A percentile compares a stretch with the other conserved stretches of the same genome.
phyloP scores from a whole-genome alignment of 2,113 vertebrate genomes.

The Carassius carassius region DNA sequence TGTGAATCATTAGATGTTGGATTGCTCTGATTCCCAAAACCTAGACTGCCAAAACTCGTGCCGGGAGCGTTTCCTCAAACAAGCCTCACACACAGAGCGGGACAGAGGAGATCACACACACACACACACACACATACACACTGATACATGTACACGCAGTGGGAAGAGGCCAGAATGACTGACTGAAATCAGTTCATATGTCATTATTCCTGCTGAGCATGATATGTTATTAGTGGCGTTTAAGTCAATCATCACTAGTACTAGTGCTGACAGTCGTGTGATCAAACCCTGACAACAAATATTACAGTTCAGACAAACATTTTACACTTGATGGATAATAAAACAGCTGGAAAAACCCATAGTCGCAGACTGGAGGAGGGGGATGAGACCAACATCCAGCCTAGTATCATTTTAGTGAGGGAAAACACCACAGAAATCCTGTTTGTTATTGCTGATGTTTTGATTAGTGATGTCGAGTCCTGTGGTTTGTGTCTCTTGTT shows the following conservation, averaged over 20 bases:
- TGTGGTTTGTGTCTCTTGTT: background rate
- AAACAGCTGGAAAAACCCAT: background rate
- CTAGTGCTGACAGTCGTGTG: background rate
- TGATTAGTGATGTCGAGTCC: background rate
- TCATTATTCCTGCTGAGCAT: slow-evolving; percentile 17
- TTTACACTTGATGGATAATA: background rate
- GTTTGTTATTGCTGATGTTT: background rate
- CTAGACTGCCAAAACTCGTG: slow-evolving; percentile 55
- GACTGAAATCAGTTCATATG: slow-evolving; percentile 36
- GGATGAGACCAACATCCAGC: background rate
- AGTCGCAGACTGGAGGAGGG: background rate
- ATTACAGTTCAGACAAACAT: background rate
- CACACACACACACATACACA: slow-evolving; percentile 27
- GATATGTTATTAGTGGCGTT: slow-evolving; percentile 23
- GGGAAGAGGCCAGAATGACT: slow-evolving; percentile 11
- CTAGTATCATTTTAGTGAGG: background rate
- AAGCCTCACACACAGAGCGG: slow-evolving; percentile 41
- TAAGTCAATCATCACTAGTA: background rate
- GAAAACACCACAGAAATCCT: background rate
- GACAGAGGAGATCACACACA: slow-evolving; percentile 47
- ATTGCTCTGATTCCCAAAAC: slow-evolving; percentile 44
- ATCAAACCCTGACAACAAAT: background rate
- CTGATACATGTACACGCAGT: background rate
- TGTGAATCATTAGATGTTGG: slow-evolving; percentile 60
- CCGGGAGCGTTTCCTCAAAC: slow-evolving; percentile 62